Base-by-base conservation (phyloP, 35 echinoderm and acorn worm species). In the Diadema setosum region DNA sequence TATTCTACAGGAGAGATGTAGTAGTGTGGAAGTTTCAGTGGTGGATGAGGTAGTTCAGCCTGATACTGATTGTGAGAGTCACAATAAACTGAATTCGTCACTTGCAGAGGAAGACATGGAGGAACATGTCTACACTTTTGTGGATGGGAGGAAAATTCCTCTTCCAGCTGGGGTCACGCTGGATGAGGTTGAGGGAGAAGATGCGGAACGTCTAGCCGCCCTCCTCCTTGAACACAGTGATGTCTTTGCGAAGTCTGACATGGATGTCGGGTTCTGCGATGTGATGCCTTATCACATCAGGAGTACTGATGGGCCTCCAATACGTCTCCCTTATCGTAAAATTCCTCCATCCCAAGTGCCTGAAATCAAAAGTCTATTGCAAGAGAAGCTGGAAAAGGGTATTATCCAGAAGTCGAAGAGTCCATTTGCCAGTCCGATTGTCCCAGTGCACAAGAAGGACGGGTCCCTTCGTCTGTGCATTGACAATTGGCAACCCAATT, bases 241-340 rank as follows among this genome's bases (percentile, higher is more conserved):
- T n/a, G 90, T 46, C 3, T 81, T 92, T 87, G 31, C 57, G 2
- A 16, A n/a, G 42, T 58, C 70, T 3, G 69, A 75, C 17, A 63
- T 81, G 21, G 84, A 93, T 36, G 12, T 87, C 6, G 91, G 90
- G 21, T 44, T 40, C 7, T 87, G 90, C 36, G 49, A 37, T 9
- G 23, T 92, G 26, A 81, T 92, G 42, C 90, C 90, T 3, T 85
- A 88, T 33, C 49, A 88, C 69, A 89, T 93, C 5, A 16, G 57
- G 4, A 20, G 69, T 5, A 88, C 41, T 48, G 49, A 49, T 64
- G 37, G 84, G 31, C 31, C 61, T 31, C n/a, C n/a, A n/a, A n/a
- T n/a, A n/a, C n/a, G n/a, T n/a, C n/a, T n/a, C n/a, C n/a, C 73
- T 75, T 87, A 65, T 34, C 24, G 70, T 35, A n/a, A 75, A 42